Conservation (phyloP, 2,113 vertebrate genomes). For the Phrynosoma blainvillii region DNA sequence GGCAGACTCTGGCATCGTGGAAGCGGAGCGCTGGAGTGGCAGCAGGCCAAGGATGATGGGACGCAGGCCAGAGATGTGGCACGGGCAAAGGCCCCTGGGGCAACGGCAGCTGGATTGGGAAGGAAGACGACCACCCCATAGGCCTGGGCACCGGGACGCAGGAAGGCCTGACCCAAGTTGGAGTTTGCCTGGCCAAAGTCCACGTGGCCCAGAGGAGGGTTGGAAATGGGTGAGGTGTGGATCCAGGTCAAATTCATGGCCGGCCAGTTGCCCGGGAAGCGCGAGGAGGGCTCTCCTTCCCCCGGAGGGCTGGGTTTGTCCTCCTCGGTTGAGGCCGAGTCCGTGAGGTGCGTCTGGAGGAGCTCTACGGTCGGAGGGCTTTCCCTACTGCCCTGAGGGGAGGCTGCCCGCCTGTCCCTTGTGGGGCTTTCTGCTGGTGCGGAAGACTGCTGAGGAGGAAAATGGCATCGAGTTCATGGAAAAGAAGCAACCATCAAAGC, state of each 20-base stretch:
- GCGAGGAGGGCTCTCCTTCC: conserved; percentile 36
- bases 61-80: not conserved
- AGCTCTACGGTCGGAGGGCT: not conserved
- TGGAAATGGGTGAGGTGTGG: conserved; percentile 82
- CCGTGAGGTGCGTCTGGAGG: conserved; percentile 20
- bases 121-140: conserved; percentile 75
- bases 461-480: not conserved
- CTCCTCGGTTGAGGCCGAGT: not conserved
- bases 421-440: not conserved
- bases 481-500: not conserved
- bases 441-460: not conserved
- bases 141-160: conserved; percentile 49
- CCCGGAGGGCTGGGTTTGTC: rapidly evolving
- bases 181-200: conserved; percentile 37
- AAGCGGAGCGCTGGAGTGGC: conserved; percentile 42
- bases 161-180: conserved; percentile 45
- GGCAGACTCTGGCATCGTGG: conserved; percentile 69
- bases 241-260: conserved; percentile 85
- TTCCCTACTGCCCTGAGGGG: not conserved
- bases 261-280: conserved; percentile 65
- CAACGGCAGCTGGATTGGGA: conserved; percentile 36
- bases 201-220: conserved; percentile 72
- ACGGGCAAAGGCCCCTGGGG: conserved; percentile 57
- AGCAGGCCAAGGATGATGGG: not conserved
- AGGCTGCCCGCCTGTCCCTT: rapidly evolving